Conservation (phyloP, 2,797 vertebrate species). For the Parauchenoglanis ngamensis region DNA sequence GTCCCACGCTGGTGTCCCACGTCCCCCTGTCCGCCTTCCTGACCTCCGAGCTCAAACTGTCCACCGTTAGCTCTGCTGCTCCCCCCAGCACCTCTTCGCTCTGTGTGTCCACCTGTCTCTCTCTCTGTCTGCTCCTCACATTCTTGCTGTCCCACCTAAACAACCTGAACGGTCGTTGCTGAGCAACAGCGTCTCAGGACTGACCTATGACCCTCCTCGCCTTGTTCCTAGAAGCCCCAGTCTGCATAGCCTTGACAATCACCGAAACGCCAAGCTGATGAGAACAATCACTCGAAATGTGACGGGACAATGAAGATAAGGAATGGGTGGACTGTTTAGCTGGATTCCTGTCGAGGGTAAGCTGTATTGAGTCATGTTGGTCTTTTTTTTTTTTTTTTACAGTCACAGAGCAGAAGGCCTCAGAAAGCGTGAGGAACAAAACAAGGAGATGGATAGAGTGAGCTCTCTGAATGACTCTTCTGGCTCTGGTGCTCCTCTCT, state of each 20-base stretch:
- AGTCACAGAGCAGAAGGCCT: background rate
- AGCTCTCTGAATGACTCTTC: background rate
- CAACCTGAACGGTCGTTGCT: slow-evolving; percentile 30
- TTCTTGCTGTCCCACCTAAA: slow-evolving; percentile 56
- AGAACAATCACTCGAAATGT: slow-evolving; percentile 41
- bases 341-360: slow-evolving; percentile 2
- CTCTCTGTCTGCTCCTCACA: slow-evolving; percentile 50
- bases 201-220: slow-evolving; percentile 41
- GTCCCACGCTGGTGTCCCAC: slow-evolving; percentile 89
- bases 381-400: background rate
- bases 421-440: background rate
- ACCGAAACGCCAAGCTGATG: slow-evolving; percentile 29
- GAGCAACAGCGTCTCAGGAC: slow-evolving; percentile 30
- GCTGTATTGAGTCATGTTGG: slow-evolving; percentile 6
- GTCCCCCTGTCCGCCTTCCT: slow-evolving; percentile 93
- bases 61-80: slow-evolving; percentile 76
- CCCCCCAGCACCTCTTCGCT: slow-evolving; percentile 35
- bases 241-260: slow-evolving; percentile 64
- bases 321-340: slow-evolving; percentile 29
- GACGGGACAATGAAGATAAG: slow-evolving; percentile 9
- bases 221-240: slow-evolving; percentile 33
- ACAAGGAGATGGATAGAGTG: slow-evolving; percentile 15
- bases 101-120: slow-evolving; percentile 64
- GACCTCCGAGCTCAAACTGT: slow-evolving; percentile 83
- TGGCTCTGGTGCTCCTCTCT: slow-evolving; percentile 15